Base-by-base conservation (phyloP, 2,888 invertebrate species). In the Orthonevra nobilis region DNA sequence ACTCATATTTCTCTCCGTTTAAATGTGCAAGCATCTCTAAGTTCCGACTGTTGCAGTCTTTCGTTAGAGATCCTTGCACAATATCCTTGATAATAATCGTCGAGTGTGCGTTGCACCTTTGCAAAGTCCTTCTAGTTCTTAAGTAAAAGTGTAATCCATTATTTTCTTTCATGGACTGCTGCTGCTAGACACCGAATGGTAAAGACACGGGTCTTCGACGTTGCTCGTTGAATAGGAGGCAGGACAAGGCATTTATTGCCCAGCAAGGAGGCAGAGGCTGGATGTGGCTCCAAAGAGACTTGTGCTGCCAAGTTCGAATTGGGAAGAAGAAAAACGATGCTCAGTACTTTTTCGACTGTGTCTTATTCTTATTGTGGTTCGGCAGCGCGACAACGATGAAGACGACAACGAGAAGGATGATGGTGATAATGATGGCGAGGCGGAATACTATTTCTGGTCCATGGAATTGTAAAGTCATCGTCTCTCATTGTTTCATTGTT, bases 1-100 rank as follows among this genome's bases (percentile, higher is more conserved):
- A 77, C 70, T 66, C 64, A 77, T 77, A 77, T 72, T 77, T 72
- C 58, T 64, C 44, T 48, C 36, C 19, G 28, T 58, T 40, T 40
- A 70, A 63, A 38, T 64, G 54, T 40, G 30, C 30, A 52, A 36
- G 50, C 19, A 34, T 46, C 34, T 14, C 32, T 1, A 32, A 32
- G 1, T n/a, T n/a, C n/a, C n/a, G n/a, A 19, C 10, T 26, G 38
- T n/a, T 23, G 52, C 26, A 48, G 48, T 63, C 54, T 56, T 63
- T 44, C 32, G 32, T 14, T 26, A 17, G 4, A 19, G 56, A 15
- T 48, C 40, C 40, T 61, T 58, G 20, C 52, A 34, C 44, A 52
- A 66, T 60, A 38, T 63, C 28, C 56, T 75, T 63, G 54, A 26
- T 61, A 7, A n/a, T n/a, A 38, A 58, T 50, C 30, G 46, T 42